Evolutionary conservation across 2,888 invertebrate genomes (phyloP), one percentile per base, ranked within the genome.

Genomic region (Agelastica alni): DNA sequence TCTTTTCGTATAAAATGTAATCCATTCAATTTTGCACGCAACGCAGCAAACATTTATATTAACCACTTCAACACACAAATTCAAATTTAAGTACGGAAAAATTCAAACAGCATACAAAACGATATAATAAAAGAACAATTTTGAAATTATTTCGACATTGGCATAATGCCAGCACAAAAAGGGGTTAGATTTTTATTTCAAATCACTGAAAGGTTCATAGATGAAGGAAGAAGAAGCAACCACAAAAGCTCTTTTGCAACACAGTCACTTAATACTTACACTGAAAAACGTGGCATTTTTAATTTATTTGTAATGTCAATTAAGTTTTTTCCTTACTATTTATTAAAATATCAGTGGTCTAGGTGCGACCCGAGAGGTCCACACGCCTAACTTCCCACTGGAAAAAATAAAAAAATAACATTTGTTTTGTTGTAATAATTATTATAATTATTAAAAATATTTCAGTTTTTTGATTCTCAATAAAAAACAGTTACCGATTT

Each of bases 81-180:
- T 45, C 45, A 34, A 34, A 45, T 45, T 34, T 34, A 45, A 45
- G 39, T 48, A 39, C 39, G 39, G 31, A 48, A 36, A 48, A 39
- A 48, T 31, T 48, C 48, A 39, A 48, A 48, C 41, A 31, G 48
- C 39, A 48, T 48, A 31, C 39, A 48, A 48, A 48, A 48, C 41
- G 39, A 67, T 67, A 66, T 67, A 67, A 69, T 68, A 68, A 68
- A 69, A 67, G 62, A 64, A 64, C 68, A 69, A 68, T 69, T 65
- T 69, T 60, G 61, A 66, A 66, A 69, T 66, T 60, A 62, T 64
- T 57, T 51, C 56, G 58, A 51, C 58, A 64, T 17, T 17, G 54
- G 56, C 18, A 18, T 36, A 64, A 65, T 63, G 59, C 60, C 60
- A 62, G 62, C 63, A 59, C 65, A 66, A 64, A 61, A 63, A 18